A percentile compares a stretch with the other conserved stretches of the same genome.
phyloP scores from a whole-genome alignment of 2,113 vertebrate species.

The Tragelaphus buxtoni region DNA sequence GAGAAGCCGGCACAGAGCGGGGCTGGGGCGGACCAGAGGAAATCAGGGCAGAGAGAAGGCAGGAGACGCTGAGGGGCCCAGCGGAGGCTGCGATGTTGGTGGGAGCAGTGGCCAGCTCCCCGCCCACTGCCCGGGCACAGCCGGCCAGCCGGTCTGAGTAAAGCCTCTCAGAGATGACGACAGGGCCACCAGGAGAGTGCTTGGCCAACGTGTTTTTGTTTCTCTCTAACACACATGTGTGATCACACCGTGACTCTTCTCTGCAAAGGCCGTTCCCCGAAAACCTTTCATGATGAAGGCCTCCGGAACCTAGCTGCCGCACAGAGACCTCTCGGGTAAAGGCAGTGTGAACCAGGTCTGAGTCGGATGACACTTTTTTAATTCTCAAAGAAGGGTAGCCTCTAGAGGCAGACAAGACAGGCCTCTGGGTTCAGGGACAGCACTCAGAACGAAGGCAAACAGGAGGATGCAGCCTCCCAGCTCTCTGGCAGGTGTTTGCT shows the following conservation, averaged over 20 bases:
- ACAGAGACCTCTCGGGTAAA: background rate
- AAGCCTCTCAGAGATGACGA: rapidly evolving
- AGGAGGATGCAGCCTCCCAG: background rate
- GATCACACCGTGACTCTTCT: rapidly evolving
- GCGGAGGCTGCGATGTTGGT: rapidly evolving
- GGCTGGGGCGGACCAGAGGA: background rate
- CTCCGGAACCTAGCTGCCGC: rapidly evolving
- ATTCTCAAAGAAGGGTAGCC: rapidly evolving
- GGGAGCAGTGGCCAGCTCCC: rapidly evolving
- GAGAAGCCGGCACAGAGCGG: rapidly evolving
- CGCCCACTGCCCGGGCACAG: rapidly evolving
- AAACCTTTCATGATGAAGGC: rapidly evolving
- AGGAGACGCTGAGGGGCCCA: rapidly evolving
- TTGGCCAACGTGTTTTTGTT: too few relatives aligned
- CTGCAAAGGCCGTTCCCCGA: background rate
- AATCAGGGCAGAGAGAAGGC: background rate
- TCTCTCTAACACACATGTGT: background rate
- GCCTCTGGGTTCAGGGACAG: rapidly evolving
- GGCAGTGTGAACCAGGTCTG: rapidly evolving
- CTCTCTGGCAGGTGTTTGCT: rapidly evolving
- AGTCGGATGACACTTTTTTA: rapidly evolving
- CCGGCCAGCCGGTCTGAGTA: rapidly evolving
- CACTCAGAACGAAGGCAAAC: rapidly evolving
- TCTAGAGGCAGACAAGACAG: rapidly evolving
- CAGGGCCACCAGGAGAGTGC: background rate